A percentile compares a stretch with the other conserved stretches of the same genome.
These are phyloP conservation scores for Drosophila ercepeae DNA, from an alignment of 1,140 invertebrate genomes.

Conservation along the genomic window DNA sequence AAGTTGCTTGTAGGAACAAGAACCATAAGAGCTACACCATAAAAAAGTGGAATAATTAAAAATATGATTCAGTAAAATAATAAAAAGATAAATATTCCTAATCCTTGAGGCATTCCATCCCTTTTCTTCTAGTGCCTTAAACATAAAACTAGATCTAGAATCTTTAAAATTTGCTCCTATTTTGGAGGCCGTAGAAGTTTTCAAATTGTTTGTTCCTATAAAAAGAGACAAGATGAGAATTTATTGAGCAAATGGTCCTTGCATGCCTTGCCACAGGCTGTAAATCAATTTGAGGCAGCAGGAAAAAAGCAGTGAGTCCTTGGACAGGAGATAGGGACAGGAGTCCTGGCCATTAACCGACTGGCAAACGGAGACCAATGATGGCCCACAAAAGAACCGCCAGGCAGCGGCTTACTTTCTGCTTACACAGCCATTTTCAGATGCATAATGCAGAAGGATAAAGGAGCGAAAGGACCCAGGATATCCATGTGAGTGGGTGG, in stretches of 20 bases:
- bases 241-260: constrained; percentile 53
- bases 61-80: not conserved
- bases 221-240: constrained; percentile 37
- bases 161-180: constrained; percentile 9
- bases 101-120: not conserved
- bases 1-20: constrained; percentile 62
- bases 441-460: constrained; percentile 68
- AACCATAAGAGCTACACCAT: constrained; percentile 16
- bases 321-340: not conserved
- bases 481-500: constrained; percentile 29
- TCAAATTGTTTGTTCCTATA: constrained; percentile 44
- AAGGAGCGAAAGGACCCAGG: constrained; percentile 1
- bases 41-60: not conserved
- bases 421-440: constrained; percentile 73
- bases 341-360: constrained; percentile 42
- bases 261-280: constrained; percentile 31
- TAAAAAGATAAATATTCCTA: too few relatives aligned
- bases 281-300: constrained; percentile 70
- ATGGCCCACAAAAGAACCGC: constrained; percentile 60
- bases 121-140: not conserved
- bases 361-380: constrained; percentile 48
- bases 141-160: constrained; percentile 10
- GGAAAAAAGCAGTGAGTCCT: constrained; percentile 27
- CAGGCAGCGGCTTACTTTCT: constrained; percentile 48
- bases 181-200: constrained; percentile 24